Conservation (phyloP, 1,140 invertebrate genomes). For the Pinna nobilis region DNA sequence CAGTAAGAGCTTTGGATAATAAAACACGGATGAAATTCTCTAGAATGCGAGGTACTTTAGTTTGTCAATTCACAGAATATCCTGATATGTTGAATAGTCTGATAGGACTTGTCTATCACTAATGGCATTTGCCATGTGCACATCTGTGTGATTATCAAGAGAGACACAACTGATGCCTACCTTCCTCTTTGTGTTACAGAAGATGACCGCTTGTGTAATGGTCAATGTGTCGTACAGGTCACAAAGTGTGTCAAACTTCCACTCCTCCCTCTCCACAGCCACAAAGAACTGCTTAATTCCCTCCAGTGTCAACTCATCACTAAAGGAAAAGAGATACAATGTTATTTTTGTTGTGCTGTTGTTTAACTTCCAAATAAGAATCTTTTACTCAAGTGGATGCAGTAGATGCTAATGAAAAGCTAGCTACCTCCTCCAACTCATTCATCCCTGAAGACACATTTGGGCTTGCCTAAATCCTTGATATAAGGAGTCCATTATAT, state of each 20-base stretch:
- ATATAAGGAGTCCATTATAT: no score
- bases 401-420: no score
- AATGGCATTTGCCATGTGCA: not conserved
- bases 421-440: no score
- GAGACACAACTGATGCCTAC: slow-evolving; percentile 77
- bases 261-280: slow-evolving; percentile 99
- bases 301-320: slow-evolving; percentile 99
- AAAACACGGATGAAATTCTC: slow-evolving; percentile 88
- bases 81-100: not conserved
- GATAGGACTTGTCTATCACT: not conserved
- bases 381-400: no score
- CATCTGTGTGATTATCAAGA: no score
- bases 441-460: no score
- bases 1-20: no score
- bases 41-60: not conserved
- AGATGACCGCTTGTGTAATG: slow-evolving; percentile 99
- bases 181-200: slow-evolving; percentile 99
- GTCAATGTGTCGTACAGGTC: slow-evolving; percentile 99
- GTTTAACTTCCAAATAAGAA: no score
- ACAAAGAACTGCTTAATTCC: slow-evolving; percentile 99
- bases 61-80: not conserved
- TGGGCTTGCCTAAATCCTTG: no score
- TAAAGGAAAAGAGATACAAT: slow-evolving; percentile 71
- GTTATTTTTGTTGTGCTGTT: not conserved
- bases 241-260: slow-evolving; percentile 99